Evolutionary conservation across 2,113 vertebrate species (phyloP), one percentile per base, ranked within the genome.

Genomic region (Zeus faber): DNA sequence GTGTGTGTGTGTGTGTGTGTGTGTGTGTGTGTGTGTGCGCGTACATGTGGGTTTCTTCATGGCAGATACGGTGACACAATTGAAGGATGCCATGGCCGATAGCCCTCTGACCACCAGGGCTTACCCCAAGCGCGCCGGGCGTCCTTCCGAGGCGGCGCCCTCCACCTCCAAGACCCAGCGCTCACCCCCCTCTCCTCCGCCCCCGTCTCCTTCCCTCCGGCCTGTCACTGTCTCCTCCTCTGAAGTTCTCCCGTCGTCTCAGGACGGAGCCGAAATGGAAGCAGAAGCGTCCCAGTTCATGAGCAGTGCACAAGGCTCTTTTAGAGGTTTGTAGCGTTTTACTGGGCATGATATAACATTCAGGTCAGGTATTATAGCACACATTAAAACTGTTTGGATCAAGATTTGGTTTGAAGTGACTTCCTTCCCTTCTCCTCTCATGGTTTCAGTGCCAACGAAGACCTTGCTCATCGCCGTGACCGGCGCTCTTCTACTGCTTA

Each of bases 381-480:
- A n/a, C 13, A 9, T 37, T 37, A 37, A 14, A 3, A 37, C 6
- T 33, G 13, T 33, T 33, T 33, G 31, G n/a, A n/a, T n/a, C n/a
- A n/a, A n/a, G n/a, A n/a, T 33, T 33, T n/a, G n/a, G 13, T 37
- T n/a, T 4, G n/a, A 16, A 6, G 5, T 37, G 33, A 14, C n/a
- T 37, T 49, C 1, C 44, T 29, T 31, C 27, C 13, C 41, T 3
- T 58, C 20, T 50, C 11, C 2, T 61, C 49, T 35, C 43, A 31
- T 59, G 58, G 0, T 59, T 72, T 20, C 70, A 94, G 91, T 78
- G 43, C 62, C 92, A 62, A 90, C 85, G 20, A 92, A 76, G 0
- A 61, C 74, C n/a, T 79, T 96, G 49, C 79, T 94, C 20, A 88
- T 95, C 37, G 74, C 91, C 6, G 90, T 89, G 0, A 58, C 89